Conservation (phyloP, 2,113 vertebrate species). For the Carettochelys insculpta region DNA sequence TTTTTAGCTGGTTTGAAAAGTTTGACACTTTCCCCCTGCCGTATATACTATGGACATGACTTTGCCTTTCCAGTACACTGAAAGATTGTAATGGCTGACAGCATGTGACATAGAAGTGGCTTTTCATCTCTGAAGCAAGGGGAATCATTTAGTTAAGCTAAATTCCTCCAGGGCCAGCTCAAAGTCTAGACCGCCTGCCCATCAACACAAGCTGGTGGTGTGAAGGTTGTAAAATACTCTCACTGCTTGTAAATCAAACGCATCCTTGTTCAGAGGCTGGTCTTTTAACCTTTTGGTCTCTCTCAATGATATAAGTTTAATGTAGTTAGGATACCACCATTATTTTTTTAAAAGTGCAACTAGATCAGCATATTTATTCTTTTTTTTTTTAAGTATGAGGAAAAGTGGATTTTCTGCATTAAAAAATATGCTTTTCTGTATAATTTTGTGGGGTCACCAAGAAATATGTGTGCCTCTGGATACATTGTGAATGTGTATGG, state of each 20-base stretch:
- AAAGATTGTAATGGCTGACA: constrained; percentile 27
- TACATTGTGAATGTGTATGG: background rate
- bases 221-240: constrained; percentile 41
- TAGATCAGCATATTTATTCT: constrained; percentile 5
- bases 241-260: constrained; percentile 51
- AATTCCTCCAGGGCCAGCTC: constrained; percentile 62
- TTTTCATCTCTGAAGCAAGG: constrained; percentile 52
- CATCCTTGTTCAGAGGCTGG: constrained; percentile 21
- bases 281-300: constrained; percentile 28
- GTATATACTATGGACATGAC: background rate
- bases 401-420: background rate
- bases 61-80: background rate
- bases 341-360: background rate
- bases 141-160: constrained; percentile 26
- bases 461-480: background rate
- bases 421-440: background rate
- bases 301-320: constrained; percentile 1
- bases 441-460: constrained; percentile 4
- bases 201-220: constrained; percentile 23
- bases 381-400: constrained; percentile 29
- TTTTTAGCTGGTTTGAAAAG: constrained; percentile 1
- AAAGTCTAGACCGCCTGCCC: constrained; percentile 38
- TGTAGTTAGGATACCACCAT: background rate
- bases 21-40: background rate
- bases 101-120: background rate